Evolutionary conservation across 2,797 vertebrate genomes (phyloP), one percentile per base, ranked within the genome.

Genomic region (Molossus molossus): DNA sequence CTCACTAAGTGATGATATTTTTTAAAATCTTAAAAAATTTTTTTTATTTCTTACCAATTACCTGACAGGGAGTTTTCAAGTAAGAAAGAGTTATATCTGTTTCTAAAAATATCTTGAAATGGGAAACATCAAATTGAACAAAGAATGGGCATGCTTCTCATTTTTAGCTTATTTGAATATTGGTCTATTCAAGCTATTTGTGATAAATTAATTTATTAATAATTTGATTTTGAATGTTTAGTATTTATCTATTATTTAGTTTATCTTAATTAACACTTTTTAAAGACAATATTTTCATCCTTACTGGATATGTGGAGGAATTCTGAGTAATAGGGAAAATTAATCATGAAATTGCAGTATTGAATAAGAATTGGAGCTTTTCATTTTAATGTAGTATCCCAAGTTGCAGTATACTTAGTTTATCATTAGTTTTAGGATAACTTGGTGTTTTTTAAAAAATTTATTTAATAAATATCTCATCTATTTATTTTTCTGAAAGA

Each of bases 401-500:
- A 84, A 70, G 29, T 58, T 85, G 7, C 37, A 70, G 12, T 83
- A 18, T 77, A 82, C 48, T 83, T 82, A 76, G 62, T 81, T 3
- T 84, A 85, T 40, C 15, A 7, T 23, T 83, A 33, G 21, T 85
- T 85, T 89, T 65, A 58, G 48, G 11, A 81, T 75, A 90, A 53
- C 23, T 67, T 90, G 18, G 6, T 84, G 13, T 64, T 65, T 75
- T 14, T 82, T 75, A 23, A 8, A n/a, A 33, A 17, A 14, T 53
- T 29, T 64, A 70, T 60, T 94, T 91, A 5, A 81, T 70, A 77
- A 91, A 79, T 72, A 62, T 25, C 3, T 4, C 37, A 87, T 20
- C 4, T 87, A 4, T 53, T 94, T 90, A 57, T 94, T 76, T 81
- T 96, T 93, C 25, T 91, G 20, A 85, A 75, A 69, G n/a, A 29